Percentiles rank a stretch among this genome's conserved stretches.
phyloP scores from a whole-genome alignment of 2,797 vertebrate species.

The Sebastiscus tertius region DNA sequence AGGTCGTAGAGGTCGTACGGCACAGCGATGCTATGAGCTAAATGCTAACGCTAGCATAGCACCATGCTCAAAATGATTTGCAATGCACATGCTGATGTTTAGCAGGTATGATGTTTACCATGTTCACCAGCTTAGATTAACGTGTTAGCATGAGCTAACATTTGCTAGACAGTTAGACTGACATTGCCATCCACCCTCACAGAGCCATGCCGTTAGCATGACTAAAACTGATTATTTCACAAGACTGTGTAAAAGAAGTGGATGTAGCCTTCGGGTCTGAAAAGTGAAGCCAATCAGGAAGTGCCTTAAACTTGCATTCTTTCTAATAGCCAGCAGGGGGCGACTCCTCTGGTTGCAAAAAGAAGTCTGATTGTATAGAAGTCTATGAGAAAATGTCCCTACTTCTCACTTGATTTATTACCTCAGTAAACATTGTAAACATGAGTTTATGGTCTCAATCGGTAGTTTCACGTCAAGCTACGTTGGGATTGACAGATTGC shows the following conservation, averaged over 20 bases:
- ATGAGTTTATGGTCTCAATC: too few relatives aligned
- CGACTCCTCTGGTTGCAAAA: too few relatives aligned
- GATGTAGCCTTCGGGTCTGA: background rate
- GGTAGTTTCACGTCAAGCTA: background rate
- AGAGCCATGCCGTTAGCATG: too few relatives aligned
- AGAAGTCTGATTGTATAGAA: too few relatives aligned
- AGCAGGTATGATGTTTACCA: background rate
- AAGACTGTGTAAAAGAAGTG: background rate
- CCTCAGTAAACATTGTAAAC: too few relatives aligned
- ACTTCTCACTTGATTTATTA: too few relatives aligned
- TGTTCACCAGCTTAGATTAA: background rate
- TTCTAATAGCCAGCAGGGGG: too few relatives aligned
- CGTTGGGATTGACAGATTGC: background rate
- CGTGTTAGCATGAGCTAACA: background rate
- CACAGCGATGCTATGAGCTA: background rate
- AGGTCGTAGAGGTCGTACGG: background rate
- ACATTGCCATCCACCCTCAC: background rate
- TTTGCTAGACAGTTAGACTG: background rate
- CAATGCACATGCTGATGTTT: background rate
- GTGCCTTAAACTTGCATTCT: too few relatives aligned
- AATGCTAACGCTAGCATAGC: background rate
- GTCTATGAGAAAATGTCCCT: too few relatives aligned
- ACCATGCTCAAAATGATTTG: background rate
- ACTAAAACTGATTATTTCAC: too few relatives aligned
- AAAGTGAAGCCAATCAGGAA: too few relatives aligned